Percentiles rank a stretch among this genome's conserved stretches.
Conservation (phyloP, 2,888 invertebrate species). For the Eurytoma adleriae region DNA sequence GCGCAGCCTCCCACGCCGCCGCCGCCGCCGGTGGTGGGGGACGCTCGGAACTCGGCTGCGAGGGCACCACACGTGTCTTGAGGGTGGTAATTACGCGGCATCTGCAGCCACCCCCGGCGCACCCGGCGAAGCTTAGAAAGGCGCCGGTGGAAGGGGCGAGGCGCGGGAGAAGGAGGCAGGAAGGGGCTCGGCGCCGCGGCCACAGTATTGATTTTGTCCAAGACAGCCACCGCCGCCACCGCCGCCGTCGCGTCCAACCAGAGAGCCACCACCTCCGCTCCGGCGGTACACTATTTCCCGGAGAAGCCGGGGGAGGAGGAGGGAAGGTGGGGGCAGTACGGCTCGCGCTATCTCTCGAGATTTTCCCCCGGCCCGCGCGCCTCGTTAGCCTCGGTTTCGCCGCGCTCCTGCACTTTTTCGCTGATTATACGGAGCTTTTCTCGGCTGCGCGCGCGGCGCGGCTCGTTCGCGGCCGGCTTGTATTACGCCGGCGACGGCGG, state of each 20-base stretch:
- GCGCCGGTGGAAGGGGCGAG: constrained; percentile 13
- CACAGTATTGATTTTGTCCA: constrained; percentile 77
- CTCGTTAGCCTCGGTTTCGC: too few relatives aligned
- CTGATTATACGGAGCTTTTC: too few relatives aligned
- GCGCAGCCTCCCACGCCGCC: constrained; percentile 1
- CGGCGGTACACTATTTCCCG: constrained; percentile 63
- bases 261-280: constrained; percentile 74
- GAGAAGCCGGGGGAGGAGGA: too few relatives aligned
- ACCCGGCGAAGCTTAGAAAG: background rate
- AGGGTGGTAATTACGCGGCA: constrained; percentile 77
- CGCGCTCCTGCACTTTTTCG: too few relatives aligned
- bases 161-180: constrained; percentile 58
- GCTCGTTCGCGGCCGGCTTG: background rate
- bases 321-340: too few relatives aligned
- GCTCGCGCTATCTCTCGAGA: constrained; percentile 1
- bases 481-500: background rate
- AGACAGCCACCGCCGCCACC: constrained; percentile 71
- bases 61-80: constrained; percentile 75
- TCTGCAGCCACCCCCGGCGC: constrained; percentile 68
- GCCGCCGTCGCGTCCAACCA: constrained; percentile 75
- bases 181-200: constrained; percentile 63
- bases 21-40: constrained; percentile 15
- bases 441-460: background rate
- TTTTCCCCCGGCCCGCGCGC: background rate
- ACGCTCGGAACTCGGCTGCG: constrained; percentile 37